Conservation (phyloP, 2,113 vertebrate genomes). For the Sebastes fasciatus region DNA sequence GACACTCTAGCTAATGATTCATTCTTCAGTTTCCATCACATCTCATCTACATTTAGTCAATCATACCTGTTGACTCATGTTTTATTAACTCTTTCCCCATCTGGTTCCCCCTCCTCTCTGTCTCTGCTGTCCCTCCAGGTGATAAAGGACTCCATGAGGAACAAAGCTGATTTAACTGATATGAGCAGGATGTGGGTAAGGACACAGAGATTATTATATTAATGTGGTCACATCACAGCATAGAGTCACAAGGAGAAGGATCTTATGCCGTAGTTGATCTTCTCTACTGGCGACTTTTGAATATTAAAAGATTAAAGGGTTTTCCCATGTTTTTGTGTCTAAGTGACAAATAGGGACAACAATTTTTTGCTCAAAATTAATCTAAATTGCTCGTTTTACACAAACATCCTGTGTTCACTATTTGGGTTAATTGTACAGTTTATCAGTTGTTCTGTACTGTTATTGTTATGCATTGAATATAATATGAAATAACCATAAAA, state of each 20-base stretch:
- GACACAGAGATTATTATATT: not conserved
- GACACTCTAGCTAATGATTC: not conserved
- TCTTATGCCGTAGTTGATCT: not conserved
- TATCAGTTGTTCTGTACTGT: too few species aligned
- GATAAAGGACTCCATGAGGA: conserved; percentile 96
- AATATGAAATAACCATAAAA: too few species aligned
- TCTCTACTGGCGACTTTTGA: not conserved
- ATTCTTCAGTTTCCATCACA: not conserved
- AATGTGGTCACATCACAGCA: not conserved
- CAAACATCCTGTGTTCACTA: too few species aligned
- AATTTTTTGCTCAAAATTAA: too few species aligned
- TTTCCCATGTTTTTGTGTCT: too few species aligned
- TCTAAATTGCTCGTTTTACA: too few species aligned
- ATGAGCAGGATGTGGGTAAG: conserved; percentile 99
- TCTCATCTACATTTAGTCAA: not conserved
- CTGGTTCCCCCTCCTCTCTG: not conserved
- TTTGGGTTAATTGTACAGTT: too few species aligned
- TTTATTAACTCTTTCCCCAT: not conserved
- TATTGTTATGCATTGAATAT: too few species aligned
- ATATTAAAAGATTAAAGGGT: not conserved
- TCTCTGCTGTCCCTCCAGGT: conserved; percentile 83
- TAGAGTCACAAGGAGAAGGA: not conserved
- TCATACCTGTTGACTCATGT: not conserved
- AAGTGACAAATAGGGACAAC: too few species aligned
- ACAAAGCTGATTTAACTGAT: conserved; percentile 94